phyloP scores from a whole-genome alignment of 2,888 invertebrate species.

The Sphaeridia pumilis region DNA sequence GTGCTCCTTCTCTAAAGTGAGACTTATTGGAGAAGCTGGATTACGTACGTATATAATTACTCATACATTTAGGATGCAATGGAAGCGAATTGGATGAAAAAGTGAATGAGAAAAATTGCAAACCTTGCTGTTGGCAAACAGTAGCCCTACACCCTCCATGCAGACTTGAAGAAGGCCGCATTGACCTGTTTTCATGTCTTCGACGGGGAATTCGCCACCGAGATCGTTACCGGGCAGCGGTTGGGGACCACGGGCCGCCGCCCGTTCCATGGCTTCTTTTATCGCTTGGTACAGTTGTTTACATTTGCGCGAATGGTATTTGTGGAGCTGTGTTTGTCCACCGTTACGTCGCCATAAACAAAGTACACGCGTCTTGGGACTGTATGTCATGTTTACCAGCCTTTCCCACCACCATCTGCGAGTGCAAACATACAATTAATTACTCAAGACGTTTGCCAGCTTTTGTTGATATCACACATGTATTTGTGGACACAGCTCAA shows the following conservation, averaged over 20 bases:
- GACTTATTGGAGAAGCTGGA: too few relatives aligned
- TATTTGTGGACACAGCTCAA: too few relatives aligned
- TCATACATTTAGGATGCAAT: too few relatives aligned
- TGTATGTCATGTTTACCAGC: slow-evolving; percentile 98
- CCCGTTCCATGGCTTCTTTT: slow-evolving; percentile 94
- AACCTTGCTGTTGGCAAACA: slow-evolving; percentile 99
- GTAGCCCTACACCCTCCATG: slow-evolving; percentile 97
- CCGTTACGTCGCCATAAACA: slow-evolving; percentile 95
- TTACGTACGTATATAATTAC: too few relatives aligned
- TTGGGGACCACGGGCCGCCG: slow-evolving; percentile 58
- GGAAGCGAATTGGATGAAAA: neutral
- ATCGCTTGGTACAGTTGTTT: slow-evolving; percentile 79
- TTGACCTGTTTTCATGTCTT: slow-evolving; percentile 92
- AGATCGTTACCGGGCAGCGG: slow-evolving; percentile 63
- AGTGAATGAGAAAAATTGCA: slow-evolving; percentile 36
- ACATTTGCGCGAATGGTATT: slow-evolving; percentile 90
- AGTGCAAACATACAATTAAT: neutral
- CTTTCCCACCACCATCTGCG: slow-evolving; percentile 96
- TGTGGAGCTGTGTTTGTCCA: slow-evolving; percentile 87
- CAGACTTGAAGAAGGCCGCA: slow-evolving; percentile 96
- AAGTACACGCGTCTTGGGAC: slow-evolving; percentile 92
- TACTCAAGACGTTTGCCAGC: too few relatives aligned
- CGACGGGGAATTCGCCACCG: slow-evolving; percentile 96
- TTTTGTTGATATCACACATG: too few relatives aligned
- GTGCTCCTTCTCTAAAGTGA: too few relatives aligned